Conservation (phyloP, 2,113 vertebrate species). For the Cathartes aura region DNA sequence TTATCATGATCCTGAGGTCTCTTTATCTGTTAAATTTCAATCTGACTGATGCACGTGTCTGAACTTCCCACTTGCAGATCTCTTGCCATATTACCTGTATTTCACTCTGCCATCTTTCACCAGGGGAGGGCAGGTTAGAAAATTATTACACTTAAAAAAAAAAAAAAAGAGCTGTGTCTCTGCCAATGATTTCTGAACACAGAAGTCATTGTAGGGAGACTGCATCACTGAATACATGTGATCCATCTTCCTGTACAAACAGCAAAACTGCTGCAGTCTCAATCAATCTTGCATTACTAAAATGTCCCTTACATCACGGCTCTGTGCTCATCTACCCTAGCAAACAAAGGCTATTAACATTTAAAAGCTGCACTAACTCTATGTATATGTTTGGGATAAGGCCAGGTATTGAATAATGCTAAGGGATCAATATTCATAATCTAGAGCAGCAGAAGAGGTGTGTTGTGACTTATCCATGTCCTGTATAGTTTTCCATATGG, state of each 20-base stretch:
- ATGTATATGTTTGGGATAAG: not conserved
- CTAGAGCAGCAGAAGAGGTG: not conserved
- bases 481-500: not conserved
- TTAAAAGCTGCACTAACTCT: not conserved
- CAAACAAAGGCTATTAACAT: not conserved
- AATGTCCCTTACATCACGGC: not conserved
- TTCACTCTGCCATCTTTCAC: not conserved
- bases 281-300: not conserved
- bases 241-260: not conserved
- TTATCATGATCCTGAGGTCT: not conserved
- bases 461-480: not conserved
- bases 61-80: not conserved
- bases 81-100: not conserved
- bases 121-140: not conserved
- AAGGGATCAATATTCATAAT: not conserved
- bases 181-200: not conserved
- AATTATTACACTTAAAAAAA: not conserved
- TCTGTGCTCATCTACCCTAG: not conserved
- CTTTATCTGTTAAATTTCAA: not conserved
- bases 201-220: not conserved
- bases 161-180: not conserved
- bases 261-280: not conserved
- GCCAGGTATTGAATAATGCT: conserved; percentile 6
- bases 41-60: not conserved
- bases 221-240: not conserved